Conservation (phyloP, 2,888 invertebrate species). For the Meta bourneti region DNA sequence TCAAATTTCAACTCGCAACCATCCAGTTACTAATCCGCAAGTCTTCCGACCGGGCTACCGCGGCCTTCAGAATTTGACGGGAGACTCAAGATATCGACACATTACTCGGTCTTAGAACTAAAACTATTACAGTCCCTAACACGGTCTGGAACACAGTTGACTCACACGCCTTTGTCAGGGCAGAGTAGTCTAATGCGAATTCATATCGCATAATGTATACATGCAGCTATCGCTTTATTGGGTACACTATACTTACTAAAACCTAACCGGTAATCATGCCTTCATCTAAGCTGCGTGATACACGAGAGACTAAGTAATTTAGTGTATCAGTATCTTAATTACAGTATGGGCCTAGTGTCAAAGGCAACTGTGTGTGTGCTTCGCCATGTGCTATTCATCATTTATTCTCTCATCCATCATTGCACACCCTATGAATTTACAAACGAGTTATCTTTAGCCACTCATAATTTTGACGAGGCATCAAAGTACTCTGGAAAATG, state of each 20-base stretch:
- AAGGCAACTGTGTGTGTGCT: not conserved
- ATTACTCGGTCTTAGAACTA: not conserved
- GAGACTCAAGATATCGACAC: not conserved
- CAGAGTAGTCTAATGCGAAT: not conserved
- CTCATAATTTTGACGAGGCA: not conserved
- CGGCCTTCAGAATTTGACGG: no score
- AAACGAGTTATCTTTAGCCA: not conserved
- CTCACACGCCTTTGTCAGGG: not conserved
- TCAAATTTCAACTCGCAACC: no score
- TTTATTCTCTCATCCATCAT: not conserved
- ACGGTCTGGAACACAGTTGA: not conserved
- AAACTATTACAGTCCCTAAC: not conserved
- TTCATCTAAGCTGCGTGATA: not conserved
- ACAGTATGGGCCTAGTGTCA: not conserved
- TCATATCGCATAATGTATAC: not conserved
- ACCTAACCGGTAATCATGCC: not conserved
- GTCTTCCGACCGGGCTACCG: no score
- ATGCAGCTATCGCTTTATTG: not conserved
- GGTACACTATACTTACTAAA: not conserved
- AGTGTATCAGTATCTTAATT: not conserved
- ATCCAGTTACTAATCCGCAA: no score
- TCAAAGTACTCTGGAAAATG: not conserved
- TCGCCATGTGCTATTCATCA: not conserved
- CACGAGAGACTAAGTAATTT: not conserved
- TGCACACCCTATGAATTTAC: constrained; percentile 1